phyloP scores from a whole-genome alignment of 2,113 vertebrate species.

The Tylochromis polylepis region DNA sequence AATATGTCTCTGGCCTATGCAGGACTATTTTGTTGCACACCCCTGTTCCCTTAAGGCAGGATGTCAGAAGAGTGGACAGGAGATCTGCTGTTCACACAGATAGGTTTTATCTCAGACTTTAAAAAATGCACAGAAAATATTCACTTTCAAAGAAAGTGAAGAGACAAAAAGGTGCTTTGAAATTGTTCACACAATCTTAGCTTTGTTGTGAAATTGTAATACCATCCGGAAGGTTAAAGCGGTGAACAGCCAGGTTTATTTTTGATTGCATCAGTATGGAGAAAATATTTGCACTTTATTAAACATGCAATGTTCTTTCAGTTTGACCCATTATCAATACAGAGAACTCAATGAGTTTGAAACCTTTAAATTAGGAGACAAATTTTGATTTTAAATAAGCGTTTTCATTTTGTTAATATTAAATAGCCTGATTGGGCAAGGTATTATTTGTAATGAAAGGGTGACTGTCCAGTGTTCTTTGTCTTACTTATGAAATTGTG shows the following conservation, averaged over 20 bases:
- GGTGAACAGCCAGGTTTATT: neutral
- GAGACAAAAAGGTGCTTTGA: neutral
- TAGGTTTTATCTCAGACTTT: neutral
- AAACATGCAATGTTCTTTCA: neutral
- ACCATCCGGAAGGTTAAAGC: neutral
- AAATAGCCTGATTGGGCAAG: neutral
- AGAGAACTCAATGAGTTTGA: neutral
- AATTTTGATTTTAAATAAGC: neutral
- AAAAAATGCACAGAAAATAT: neutral
- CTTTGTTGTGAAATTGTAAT: neutral
- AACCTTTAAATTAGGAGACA: neutral
- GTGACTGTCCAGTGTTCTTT: neutral
- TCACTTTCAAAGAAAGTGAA: neutral
- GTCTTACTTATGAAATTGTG: neutral
- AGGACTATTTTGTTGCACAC: neutral
- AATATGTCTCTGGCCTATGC: neutral
- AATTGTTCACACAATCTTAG: neutral
- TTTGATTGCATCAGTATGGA: neutral
- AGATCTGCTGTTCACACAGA: neutral
- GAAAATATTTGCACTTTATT: slow-evolving; percentile 31
- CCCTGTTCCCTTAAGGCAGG: neutral
- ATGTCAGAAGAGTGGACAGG: neutral
- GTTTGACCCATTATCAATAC: neutral
- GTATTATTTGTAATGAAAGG: neutral
- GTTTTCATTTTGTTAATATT: neutral